Base-by-base conservation (phyloP, 2,888 invertebrate species). In the Euphydryas editha region DNA sequence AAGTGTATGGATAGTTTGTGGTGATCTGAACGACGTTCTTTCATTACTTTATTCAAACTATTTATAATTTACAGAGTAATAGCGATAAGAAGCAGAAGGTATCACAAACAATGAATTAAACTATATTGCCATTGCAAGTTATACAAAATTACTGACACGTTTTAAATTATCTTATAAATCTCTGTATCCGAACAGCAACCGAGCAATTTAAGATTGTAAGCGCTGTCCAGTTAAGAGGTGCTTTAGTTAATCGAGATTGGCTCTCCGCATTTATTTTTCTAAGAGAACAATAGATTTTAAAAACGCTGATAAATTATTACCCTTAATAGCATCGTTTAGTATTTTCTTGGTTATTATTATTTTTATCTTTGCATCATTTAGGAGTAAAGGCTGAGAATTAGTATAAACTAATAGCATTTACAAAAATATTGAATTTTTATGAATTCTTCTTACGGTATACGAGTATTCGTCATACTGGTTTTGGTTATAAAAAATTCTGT, bases 161-260 rank as follows among this genome's bases (percentile, higher is more conserved):
- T 67, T 67, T 67, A 67, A 67, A 67, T 70, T 67, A 59, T 70
- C 59, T 59, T 67, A 67, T 67, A 67, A 70, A 59, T 51, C 67
- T 51, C 47, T 59, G 62, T 56, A 59, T 62, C 49, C 46, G 54
- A 59, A 37, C 54, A 39, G 8, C 59, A 24, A 59, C 59, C 58
- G 21, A 55, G 65, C 61, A 59, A 65, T 65, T 62, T 65, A 59
- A 65, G 58, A 68, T 51, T 58, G 63, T 58, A 63, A 63, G 63
- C 49, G 63, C 49, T 24, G 49, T 51, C 57, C 57, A 49, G 58
- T 59, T 51, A 21, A 51, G 49, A 44, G 59, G 59, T 11, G 51
- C 63, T 59, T 64, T 24, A 62, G 51, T 64, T 64, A 64, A 64
- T 64, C 51, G 63, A 59, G 51, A 64, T 54, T 59, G 63, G 51